Evolutionary conservation across 2,888 invertebrate species (phyloP).

Genomic region (Cactoblastis cactorum): DNA sequence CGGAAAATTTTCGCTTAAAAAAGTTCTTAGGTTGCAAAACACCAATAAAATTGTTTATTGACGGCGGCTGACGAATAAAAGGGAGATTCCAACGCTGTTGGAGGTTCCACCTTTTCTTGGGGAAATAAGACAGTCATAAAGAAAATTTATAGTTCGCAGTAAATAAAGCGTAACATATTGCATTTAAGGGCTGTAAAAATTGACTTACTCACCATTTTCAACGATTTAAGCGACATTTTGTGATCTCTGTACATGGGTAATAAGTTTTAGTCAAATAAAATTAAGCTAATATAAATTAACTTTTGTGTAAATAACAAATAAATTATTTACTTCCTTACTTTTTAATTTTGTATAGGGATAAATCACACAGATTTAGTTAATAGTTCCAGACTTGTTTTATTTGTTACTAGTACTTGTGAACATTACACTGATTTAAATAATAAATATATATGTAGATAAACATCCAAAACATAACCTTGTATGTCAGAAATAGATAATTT

Average conservation of each 20-base stretch:
- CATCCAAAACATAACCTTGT: too few relatives aligned
- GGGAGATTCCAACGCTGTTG: constrained; percentile 45
- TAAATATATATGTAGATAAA: too few relatives aligned
- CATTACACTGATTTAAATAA: too few relatives aligned
- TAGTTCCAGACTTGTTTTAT: too few relatives aligned
- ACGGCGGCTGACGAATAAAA: constrained; percentile 46
- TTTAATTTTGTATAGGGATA: too few relatives aligned
- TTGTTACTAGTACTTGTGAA: too few relatives aligned
- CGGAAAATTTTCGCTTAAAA: constrained; percentile 23
- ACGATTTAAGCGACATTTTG: constrained; percentile 33
- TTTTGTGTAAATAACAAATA: too few relatives aligned
- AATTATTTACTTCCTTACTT: too few relatives aligned
- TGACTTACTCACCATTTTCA: constrained; percentile 40
- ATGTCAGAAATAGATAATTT: too few relatives aligned
- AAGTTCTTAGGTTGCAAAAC: constrained; percentile 31
- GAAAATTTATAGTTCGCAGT: constrained; percentile 65
- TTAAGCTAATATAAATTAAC: too few relatives aligned
- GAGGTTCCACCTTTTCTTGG: constrained; percentile 47
- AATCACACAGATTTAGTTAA: too few relatives aligned
- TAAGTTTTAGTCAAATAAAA: too few relatives aligned
- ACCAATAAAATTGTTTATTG: constrained; percentile 65
- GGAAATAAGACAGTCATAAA: constrained; percentile 71
- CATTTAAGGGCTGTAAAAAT: constrained; percentile 54
- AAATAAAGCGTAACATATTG: constrained; percentile 71
- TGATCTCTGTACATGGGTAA: neutral